Conservation (phyloP, 1,140 invertebrate species). For the Colletes gigas region DNA sequence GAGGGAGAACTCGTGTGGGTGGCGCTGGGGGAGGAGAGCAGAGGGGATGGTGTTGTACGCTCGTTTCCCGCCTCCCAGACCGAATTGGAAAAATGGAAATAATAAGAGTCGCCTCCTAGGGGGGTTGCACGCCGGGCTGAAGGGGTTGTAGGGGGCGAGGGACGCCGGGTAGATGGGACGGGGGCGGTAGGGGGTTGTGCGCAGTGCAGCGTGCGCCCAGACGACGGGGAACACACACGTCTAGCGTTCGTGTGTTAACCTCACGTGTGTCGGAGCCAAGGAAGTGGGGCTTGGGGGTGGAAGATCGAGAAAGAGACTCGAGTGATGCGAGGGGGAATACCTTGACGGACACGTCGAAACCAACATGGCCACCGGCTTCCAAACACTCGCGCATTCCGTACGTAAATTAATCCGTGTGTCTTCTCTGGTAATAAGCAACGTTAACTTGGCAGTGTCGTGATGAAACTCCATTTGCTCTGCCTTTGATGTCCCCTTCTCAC, state of each 20-base stretch:
- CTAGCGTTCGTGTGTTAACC: slow-evolving; percentile 45
- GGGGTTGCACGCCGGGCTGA: slow-evolving; percentile 68
- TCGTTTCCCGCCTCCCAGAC: slow-evolving; percentile 64
- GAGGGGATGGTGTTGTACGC: slow-evolving; percentile 60
- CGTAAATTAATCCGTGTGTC: slow-evolving; percentile 60
- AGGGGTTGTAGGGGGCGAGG: slow-evolving; percentile 43
- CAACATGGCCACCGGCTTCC: slow-evolving; percentile 64
- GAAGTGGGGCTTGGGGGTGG: slow-evolving; percentile 52
- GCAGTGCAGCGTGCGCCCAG: slow-evolving; percentile 77
- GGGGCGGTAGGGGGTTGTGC: slow-evolving; percentile 66
- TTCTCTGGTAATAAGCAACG: no score
- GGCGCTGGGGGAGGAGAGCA: slow-evolving; percentile 33
- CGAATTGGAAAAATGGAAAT: slow-evolving; percentile 80
- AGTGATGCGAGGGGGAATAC: slow-evolving; percentile 44
- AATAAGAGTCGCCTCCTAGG: slow-evolving; percentile 74
- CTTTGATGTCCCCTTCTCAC: no score
- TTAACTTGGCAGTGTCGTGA: slow-evolving; percentile 12
- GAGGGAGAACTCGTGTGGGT: neutral
- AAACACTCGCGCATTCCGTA: slow-evolving; percentile 39
- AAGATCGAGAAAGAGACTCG: slow-evolving; percentile 49
- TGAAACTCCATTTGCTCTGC: slow-evolving; percentile 15
- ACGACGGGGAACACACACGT: slow-evolving; percentile 50
- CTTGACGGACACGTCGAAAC: slow-evolving; percentile 63
- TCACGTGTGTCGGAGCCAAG: slow-evolving; percentile 50
- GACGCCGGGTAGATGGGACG: slow-evolving; percentile 38